Evolutionary conservation across 2,113 vertebrate genomes (phyloP).

Genomic region (Bubo scandiacus): DNA sequence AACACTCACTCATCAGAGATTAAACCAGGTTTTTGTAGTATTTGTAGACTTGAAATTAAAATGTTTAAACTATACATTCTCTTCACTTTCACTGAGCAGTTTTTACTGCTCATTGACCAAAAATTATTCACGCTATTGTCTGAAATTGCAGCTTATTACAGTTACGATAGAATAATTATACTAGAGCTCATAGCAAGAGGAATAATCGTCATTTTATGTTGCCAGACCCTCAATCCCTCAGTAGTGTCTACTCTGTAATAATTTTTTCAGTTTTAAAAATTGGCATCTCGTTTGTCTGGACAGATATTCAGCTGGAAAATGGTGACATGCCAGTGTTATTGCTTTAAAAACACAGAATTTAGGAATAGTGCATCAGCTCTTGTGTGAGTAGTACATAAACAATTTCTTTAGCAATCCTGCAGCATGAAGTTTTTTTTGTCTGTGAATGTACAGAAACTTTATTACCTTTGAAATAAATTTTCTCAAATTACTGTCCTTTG

Average conservation of each 20-base stretch:
- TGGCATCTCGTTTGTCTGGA: not conserved
- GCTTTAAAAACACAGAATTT: slow-evolving; percentile 1
- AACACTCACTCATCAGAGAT: slow-evolving; percentile 1
- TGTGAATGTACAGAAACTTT: not conserved
- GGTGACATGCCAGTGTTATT: not conserved
- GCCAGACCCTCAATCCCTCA: not conserved
- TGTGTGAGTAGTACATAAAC: slow-evolving; percentile 26
- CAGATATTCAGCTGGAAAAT: not conserved
- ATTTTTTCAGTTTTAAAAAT: slow-evolving; percentile 6
- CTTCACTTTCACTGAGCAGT: not conserved
- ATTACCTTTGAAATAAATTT: not conserved
- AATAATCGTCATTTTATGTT: not conserved
- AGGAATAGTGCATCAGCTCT: not conserved
- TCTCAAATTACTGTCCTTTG: slow-evolving; percentile 36
- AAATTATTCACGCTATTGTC: slow-evolving; percentile 23
- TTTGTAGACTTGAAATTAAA: not conserved
- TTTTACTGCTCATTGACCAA: slow-evolving; percentile 34
- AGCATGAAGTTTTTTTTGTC: not conserved
- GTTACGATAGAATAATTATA: slow-evolving; percentile 24
- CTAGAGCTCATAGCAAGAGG: not conserved
- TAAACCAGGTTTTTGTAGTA: not conserved
- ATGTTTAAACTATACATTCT: not conserved
- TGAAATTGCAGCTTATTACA: slow-evolving; percentile 44
- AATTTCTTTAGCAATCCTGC: not conserved
- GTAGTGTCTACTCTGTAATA: not conserved